These are phyloP conservation scores for Bradysia coprophila DNA, from an alignment of 1,140 invertebrate species.

Conservation along the genomic window DNA sequence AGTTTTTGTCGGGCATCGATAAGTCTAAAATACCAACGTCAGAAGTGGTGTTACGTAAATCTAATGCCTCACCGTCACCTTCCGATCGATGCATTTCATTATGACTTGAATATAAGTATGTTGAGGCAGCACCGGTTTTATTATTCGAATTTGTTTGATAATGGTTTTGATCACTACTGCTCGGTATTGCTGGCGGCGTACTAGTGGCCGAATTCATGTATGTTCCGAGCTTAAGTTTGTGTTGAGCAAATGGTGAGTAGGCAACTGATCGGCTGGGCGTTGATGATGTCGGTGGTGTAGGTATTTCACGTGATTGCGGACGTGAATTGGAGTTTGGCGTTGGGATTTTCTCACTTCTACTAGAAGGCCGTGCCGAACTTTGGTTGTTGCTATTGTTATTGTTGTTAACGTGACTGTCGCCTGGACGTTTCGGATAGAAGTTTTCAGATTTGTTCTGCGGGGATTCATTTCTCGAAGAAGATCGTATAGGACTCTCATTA, in stretches of 20 bases:
- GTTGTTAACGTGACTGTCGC: not conserved
- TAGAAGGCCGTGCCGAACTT: not conserved
- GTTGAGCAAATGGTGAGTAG: constrained; percentile 12
- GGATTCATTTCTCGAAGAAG: constrained; percentile 18
- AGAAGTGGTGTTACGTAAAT: constrained; percentile 4
- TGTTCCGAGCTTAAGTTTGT: constrained; percentile 18
- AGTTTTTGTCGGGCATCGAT: constrained; percentile 81
- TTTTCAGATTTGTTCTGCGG: constrained; percentile 7
- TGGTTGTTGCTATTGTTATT: not conserved
- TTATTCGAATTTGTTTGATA: not conserved
- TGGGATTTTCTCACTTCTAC: not conserved
- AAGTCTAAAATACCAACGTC: constrained; percentile 63
- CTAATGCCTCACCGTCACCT: constrained; percentile 1
- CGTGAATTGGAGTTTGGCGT: not conserved
- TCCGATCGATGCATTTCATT: constrained; percentile 5
- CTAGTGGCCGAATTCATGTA: too few species aligned
- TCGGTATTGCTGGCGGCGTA: too few species aligned
- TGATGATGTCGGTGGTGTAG: not conserved
- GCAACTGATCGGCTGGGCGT: constrained; percentile 7
- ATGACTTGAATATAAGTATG: constrained; percentile 6
- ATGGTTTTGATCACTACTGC: not conserved
- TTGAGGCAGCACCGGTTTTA: constrained; percentile 7
- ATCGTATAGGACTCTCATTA: constrained; percentile 8
- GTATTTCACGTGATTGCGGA: constrained; percentile 14
- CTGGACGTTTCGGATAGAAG: not conserved